Evolutionary conservation across 2,113 vertebrate genomes (phyloP), one percentile per base, ranked within the genome.

Genomic region (Anser brachyrhynchus): DNA sequence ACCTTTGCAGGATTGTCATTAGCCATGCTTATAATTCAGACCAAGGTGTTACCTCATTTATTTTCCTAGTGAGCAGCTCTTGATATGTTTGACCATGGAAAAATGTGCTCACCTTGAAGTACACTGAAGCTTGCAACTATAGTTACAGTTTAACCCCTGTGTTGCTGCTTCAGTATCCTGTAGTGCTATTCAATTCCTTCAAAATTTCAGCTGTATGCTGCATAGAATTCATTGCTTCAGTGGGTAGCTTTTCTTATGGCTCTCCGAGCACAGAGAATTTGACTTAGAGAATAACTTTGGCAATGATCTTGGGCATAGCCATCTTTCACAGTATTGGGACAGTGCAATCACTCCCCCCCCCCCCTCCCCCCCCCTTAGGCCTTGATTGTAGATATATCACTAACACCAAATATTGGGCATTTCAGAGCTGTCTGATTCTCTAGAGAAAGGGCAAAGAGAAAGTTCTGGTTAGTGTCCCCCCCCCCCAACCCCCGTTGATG

Each of bases 21-120:
- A 89, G 61, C 84, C 46, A 31, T 90, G 72, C 66, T 70, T 92
- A 43, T 85, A 65, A 88, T 61, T 89, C 71, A 91, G 82, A 84
- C 71, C 58, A 72, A 90, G 49, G 33, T 80, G 52, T 77, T 93
- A 31, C 54, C 93, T 90, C 75, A 86, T 90, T 96, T 93, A 76
- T 92, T 92, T 96, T 88, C 77, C 62, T 74, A 41, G 66, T 52
- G 83, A 94, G 43, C 44, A 72, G 22, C 31, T 90, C 67, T 85
- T 82, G 74, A 29, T 87, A 54, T 10, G 14, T 89, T 92, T 86
- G 77, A 87, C 65, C 71, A 64, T 9, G 23, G 76, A 57, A 93
- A 88, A 93, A 87, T 52, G 31, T 55, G 19, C 72, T 96, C 62
- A 92, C 62, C 88, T 95, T 94, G 87, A 93, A 91, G 54, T 43